These are phyloP conservation scores for Lasioglossum baleicum DNA, from an alignment of 1,140 invertebrate genomes.

Conservation along the genomic window DNA sequence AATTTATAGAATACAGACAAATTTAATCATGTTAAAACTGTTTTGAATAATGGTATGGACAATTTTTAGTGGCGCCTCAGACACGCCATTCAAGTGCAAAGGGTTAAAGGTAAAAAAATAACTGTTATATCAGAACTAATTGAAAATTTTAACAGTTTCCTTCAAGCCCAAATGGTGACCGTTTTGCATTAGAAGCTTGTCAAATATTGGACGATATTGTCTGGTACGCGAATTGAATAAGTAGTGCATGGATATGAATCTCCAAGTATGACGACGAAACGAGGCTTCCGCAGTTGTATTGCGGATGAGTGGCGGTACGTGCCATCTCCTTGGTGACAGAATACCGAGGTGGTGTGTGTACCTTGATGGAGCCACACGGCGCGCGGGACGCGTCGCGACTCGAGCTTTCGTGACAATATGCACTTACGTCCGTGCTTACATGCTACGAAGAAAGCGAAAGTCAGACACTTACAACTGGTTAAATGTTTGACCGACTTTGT, in stretches of 20 bases:
- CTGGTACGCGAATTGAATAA: background rate
- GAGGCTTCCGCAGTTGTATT: constrained; percentile 13
- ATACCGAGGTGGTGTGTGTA: background rate
- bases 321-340: constrained; percentile 62
- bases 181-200: background rate
- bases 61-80: too few relatives aligned
- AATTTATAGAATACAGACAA: too few relatives aligned
- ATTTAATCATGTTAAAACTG: too few relatives aligned
- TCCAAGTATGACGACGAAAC: constrained; percentile 11
- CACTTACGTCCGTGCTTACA: constrained; percentile 15
- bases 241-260: constrained; percentile 13
- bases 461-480: constrained; percentile 22
- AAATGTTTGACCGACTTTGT: background rate
- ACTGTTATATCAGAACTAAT: too few relatives aligned
- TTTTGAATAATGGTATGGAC: too few relatives aligned
- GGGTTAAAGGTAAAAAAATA: too few relatives aligned
- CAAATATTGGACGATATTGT: background rate
- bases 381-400: background rate
- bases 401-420: constrained; percentile 23
- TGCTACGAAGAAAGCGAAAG: constrained; percentile 27
- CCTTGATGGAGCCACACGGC: too few relatives aligned
- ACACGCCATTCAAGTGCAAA: too few relatives aligned
- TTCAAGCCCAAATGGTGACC: background rate
- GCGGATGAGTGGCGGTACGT: constrained; percentile 46
- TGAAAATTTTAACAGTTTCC: too few relatives aligned